These are phyloP conservation scores for Anguilla rostrata DNA, from an alignment of 2,113 vertebrate species.

Conservation along the genomic window DNA sequence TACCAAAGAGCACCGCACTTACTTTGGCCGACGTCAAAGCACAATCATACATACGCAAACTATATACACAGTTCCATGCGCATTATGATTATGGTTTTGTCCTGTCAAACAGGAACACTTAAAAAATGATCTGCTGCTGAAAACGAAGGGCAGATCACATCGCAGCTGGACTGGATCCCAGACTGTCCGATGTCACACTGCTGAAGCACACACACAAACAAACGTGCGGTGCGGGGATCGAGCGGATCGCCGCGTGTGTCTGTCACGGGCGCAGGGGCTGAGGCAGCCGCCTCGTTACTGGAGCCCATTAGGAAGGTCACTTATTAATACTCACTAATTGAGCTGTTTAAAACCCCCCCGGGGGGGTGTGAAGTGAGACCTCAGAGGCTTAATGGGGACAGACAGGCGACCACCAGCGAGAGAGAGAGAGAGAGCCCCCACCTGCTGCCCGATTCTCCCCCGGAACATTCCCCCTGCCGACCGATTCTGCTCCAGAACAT, in stretches of 20 bases:
- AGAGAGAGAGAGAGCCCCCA: no score
- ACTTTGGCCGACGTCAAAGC: no score
- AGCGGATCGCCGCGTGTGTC: not conserved
- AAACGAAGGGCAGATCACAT: not conserved
- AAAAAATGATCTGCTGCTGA: not conserved
- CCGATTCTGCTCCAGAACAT: no score
- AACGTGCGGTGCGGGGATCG: no score
- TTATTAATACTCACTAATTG: constrained; percentile 32
- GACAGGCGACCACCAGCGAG: not conserved
- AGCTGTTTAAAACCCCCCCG: not conserved
- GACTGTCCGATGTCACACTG: no score
- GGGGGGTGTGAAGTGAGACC: not conserved
- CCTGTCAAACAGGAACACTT: not conserved
- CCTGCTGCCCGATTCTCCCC: no score
- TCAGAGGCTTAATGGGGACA: not conserved
- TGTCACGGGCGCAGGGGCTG: not conserved
- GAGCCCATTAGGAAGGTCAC: not conserved
- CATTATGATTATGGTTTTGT: not conserved
- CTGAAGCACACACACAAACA: not conserved
- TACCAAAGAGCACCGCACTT: no score
- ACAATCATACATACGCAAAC: no score
- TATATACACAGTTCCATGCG: not conserved
- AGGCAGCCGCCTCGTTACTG: not conserved
- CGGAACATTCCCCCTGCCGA: no score
- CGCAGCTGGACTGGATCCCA: not conserved